Evolutionary conservation across 2,113 vertebrate species (phyloP).

Genomic region (Notechis scutatus): DNA sequence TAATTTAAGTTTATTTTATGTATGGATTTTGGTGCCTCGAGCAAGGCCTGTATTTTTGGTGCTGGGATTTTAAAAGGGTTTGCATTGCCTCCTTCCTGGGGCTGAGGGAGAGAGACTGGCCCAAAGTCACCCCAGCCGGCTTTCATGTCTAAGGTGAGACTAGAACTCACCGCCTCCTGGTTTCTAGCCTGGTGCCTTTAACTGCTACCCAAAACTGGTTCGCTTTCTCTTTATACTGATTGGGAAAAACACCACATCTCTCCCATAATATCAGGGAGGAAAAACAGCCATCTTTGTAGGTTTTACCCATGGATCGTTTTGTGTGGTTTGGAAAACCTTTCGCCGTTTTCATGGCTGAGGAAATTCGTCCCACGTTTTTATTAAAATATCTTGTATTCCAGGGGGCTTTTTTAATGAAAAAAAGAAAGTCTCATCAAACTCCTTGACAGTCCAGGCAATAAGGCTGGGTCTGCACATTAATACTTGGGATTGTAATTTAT

Average conservation of each 20-base stretch:
- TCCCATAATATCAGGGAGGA: background rate
- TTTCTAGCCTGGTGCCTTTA: background rate
- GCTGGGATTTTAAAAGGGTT: background rate
- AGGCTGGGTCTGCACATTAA: no score
- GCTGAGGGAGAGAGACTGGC: background rate
- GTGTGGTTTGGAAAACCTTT: background rate
- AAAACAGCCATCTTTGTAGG: background rate
- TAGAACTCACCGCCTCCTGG: background rate
- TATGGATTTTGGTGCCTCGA: background rate
- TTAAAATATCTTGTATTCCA: background rate
- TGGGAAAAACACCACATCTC: no score
- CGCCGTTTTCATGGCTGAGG: background rate
- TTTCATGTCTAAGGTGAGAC: background rate
- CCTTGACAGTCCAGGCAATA: no score
- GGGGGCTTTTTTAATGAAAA: background rate
- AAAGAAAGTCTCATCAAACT: background rate
- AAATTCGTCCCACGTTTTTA: no score
- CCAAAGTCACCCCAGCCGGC: background rate
- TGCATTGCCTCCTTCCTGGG: background rate
- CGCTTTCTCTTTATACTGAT: background rate
- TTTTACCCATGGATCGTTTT: background rate
- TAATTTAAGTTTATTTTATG: background rate
- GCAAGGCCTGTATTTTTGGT: background rate
- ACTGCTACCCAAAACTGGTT: background rate
- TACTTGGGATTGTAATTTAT: background rate